Conservation (phyloP, 2,888 invertebrate species). For the Atethmia centrago region DNA sequence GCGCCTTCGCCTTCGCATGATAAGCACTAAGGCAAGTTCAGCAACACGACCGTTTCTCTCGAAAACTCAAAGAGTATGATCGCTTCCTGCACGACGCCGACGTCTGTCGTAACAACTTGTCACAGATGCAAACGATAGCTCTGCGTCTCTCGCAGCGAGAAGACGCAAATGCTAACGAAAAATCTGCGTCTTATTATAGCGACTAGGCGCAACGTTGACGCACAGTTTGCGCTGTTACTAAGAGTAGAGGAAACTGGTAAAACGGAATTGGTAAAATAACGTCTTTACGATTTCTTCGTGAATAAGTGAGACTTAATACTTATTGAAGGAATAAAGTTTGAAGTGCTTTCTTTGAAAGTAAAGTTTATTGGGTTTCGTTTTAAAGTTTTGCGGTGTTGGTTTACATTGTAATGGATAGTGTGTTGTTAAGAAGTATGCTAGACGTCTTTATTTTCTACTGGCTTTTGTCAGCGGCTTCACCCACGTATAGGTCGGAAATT, state of each 20-base stretch:
- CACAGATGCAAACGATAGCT: background rate
- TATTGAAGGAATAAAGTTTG: constrained; percentile 59
- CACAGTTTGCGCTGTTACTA: background rate
- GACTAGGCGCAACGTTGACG: too few relatives aligned
- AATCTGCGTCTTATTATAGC: background rate
- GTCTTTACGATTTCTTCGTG: constrained; percentile 75
- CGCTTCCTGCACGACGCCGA: background rate
- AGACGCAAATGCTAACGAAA: too few relatives aligned
- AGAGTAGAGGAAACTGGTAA: constrained; percentile 62
- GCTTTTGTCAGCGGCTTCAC: background rate
- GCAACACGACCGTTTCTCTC: background rate
- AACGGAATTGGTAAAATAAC: constrained; percentile 14
- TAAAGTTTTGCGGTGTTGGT: background rate
- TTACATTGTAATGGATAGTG: constrained; percentile 20
- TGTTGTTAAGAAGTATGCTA: background rate
- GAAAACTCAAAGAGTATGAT: background rate
- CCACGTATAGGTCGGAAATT: too few relatives aligned
- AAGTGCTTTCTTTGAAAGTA: constrained; percentile 31
- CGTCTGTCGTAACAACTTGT: background rate
- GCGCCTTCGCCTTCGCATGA: background rate
- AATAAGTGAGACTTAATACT: constrained; percentile 71
- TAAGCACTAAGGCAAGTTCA: background rate
- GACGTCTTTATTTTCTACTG: background rate
- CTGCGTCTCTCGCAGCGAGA: background rate
- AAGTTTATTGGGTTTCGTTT: constrained; percentile 23